A percentile compares a stretch with the other conserved stretches of the same genome.
phyloP scores from a whole-genome alignment of 2,113 vertebrate genomes.

The Cygnus atratus region DNA sequence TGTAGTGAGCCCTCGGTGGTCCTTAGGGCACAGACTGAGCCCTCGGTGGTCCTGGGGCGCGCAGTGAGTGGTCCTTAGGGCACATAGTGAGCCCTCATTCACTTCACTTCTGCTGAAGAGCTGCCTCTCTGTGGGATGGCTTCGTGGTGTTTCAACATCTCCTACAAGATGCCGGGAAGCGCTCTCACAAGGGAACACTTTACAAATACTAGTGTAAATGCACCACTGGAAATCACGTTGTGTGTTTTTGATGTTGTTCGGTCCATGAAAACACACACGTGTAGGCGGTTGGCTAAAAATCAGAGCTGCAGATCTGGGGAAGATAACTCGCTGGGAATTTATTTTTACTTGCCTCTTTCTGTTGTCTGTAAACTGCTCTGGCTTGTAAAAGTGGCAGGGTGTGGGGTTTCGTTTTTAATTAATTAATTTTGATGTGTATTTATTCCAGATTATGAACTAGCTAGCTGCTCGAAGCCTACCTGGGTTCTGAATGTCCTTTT shows the following conservation, averaged over 20 bases:
- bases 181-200: not conserved
- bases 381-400: not conserved
- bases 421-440: not conserved
- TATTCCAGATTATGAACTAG: not conserved
- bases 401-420: not conserved
- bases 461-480: not conserved
- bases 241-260: not conserved
- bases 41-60: no score
- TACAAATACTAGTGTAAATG: not conserved
- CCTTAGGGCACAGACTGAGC: no score
- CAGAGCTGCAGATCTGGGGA: not conserved
- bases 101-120: not conserved
- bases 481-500: not conserved
- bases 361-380: not conserved
- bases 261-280: not conserved
- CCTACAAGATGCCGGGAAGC: not conserved
- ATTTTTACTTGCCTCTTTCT: not conserved
- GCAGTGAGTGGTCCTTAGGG: no score
- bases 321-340: not conserved
- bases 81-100: fast-evolving
- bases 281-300: not conserved
- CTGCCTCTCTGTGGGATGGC: not conserved
- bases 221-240: not conserved
- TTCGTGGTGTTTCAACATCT: not conserved
- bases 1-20: no score